Base-by-base conservation (phyloP, 1,140 invertebrate species). In the Aphidius ervi region DNA sequence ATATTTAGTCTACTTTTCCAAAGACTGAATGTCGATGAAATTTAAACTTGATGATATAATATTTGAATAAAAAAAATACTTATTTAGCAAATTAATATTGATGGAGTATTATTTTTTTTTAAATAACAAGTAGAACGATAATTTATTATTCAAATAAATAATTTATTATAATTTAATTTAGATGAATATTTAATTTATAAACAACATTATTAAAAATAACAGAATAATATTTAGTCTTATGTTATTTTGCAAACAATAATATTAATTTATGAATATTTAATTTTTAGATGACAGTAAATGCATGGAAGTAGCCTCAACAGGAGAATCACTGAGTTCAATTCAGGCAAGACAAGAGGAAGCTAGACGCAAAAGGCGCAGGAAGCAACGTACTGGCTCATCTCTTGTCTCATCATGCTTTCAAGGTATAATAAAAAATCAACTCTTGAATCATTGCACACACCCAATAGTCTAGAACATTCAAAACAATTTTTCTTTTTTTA, bases 341-440 rank as follows among this genome's bases (percentile, higher is more conserved):
- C 78, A 79, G 54, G 78, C 74, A 56, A 88, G 90, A 68, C 91
- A 93, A 80, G 91, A 93, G 69, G 91, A 93, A 78, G 91, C 91
- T 66, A 87, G 91, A 70, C 88, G 88, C 76, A 90, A 91, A 77
- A 83, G 91, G 65, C 86, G 90, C 67, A 93, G 89, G 84, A 93
- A 93, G 86, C 93, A 92, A 82, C 87, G 90, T 68, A 91, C 90
- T 54, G 90, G 89, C 48, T 90, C 89, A 69, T 93, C 90, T 57
- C 82, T 93, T 61, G 89, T 92, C 65, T 92, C 91, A 61, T 90
- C 90, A 68, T 92, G 91, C 77, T 94, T 94, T 79, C 89, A 92
- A 88, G 91, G 91, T 92, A 41, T 42, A 43, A 10, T 43, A 7
- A 43, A 43, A 43, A 8, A 43, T 1, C 23, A 31, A 31, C 2